A percentile compares a stretch with the other conserved stretches of the same genome.
Conservation (phyloP, 2,888 invertebrate species). For the Eupithecia subumbrata region DNA sequence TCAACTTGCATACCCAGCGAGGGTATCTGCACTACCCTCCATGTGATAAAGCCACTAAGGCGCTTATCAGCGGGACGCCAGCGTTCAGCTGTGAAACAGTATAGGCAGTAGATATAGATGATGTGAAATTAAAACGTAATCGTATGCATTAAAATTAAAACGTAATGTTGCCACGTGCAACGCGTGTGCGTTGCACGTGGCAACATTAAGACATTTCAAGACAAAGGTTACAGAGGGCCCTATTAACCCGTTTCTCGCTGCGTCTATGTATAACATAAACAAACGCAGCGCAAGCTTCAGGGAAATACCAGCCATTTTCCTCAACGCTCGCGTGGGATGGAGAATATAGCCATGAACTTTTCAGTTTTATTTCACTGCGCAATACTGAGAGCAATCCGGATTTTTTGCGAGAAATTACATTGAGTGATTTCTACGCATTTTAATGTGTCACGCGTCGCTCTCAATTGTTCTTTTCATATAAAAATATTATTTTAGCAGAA, state of each 20-base stretch:
- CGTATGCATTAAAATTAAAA: too few relatives aligned
- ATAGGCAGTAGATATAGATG: neutral
- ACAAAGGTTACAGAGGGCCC: conserved; percentile 16
- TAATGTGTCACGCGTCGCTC: neutral
- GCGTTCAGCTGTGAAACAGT: neutral
- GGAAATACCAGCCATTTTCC: conserved; percentile 20
- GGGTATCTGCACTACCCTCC: too few relatives aligned
- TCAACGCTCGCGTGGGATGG: neutral
- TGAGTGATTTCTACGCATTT: neutral
- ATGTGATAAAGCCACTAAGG: too few relatives aligned
- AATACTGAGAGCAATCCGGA: neutral
- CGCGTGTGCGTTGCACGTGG: neutral
- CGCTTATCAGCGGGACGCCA: neutral
- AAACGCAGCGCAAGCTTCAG: conserved; percentile 6
- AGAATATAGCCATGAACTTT: conserved; percentile 5
- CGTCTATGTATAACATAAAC: conserved; percentile 21
- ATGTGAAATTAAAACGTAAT: neutral
- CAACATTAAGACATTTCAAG: neutral
- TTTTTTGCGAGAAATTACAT: neutral
- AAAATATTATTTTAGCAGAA: too few relatives aligned
- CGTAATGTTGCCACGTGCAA: too few relatives aligned
- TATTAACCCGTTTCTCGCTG: conserved; percentile 22
- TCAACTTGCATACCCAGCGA: too few relatives aligned
- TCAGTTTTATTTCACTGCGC: conserved; percentile 1
- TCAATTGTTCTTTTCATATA: too few relatives aligned